Percentiles rank a stretch among this genome's conserved stretches.
Conservation (phyloP, 1,140 invertebrate genomes). For the Propsilocerus akamusi region DNA sequence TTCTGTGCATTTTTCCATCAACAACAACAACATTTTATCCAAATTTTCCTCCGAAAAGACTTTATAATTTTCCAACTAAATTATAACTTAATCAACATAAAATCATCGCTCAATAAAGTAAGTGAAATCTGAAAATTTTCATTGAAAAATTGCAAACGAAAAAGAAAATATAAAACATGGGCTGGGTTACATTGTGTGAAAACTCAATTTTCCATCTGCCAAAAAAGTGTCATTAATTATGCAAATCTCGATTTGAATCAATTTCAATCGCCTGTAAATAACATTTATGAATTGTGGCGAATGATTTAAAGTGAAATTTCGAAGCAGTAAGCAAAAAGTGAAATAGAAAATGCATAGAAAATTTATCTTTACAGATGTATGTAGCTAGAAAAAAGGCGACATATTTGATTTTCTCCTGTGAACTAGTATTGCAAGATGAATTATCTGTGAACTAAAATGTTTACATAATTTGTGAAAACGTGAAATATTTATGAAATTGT, state of each 20-base stretch:
- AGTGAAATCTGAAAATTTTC: background rate
- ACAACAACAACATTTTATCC: too few species aligned
- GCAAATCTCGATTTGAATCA: background rate
- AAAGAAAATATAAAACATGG: background rate
- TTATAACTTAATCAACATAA: too few species aligned
- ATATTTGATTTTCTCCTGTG: background rate
- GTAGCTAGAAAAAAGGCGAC: background rate
- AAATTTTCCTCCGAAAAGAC: too few species aligned
- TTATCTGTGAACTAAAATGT: background rate
- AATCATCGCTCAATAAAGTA: background rate
- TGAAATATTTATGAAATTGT: background rate
- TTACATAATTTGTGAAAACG: background rate
- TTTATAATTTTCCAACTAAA: too few species aligned
- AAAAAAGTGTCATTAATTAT: conserved; percentile 1
- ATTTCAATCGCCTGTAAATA: background rate
- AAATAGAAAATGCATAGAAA: background rate
- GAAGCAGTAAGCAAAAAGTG: background rate
- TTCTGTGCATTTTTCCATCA: background rate
- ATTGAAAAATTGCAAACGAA: too few species aligned
- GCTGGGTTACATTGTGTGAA: background rate
- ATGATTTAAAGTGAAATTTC: background rate
- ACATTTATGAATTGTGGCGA: background rate
- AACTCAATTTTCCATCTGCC: background rate
- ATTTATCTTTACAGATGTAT: background rate
- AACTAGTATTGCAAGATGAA: background rate